Evolutionary conservation across 2,113 vertebrate species (phyloP), one percentile per base, ranked within the genome.

Genomic region (Etheostoma cragini): DNA sequence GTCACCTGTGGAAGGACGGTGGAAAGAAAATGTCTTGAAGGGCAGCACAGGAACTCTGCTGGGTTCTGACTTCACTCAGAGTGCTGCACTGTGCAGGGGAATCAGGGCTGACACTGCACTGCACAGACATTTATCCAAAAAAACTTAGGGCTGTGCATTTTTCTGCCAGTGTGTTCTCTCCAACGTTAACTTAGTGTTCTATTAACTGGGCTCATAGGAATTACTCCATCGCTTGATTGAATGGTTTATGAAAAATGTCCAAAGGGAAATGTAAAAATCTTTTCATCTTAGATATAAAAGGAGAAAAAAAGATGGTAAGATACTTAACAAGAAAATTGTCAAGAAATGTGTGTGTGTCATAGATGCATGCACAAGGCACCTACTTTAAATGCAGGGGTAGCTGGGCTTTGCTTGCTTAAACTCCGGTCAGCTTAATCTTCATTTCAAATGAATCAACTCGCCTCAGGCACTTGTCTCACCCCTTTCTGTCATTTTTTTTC

Each of bases 1-100:
- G 90, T 90, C 84, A 89, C 83, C 88, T 87, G 89, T 83, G 86
- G 75, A 89, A 81, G 82, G 86, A 88, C 80, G 1, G 22, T 3
- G n/a, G 80, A 50, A 53, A 64, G 60, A 56, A 85, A 72, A 82
- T 63, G 80, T 80, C 72, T 87, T 72, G 47, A 86, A 87, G 80
- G 87, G 81, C 69, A 82, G 74, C 65, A 16, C 22, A 33, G 79
- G 66, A 76, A 57, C 63, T 68, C 76, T 62, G 82, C 80, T 50
- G 74, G 64, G 38, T n/a, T 80, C 42, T 6, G 69, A 60, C 54
- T 81, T 66, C 6, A 21, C 35, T 19, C 26, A 3, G 72, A 79
- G 50, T 49, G 58, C 26, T 47, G 22, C n/a, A 2, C 62, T 49
- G 71, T 63, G 45, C 12, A 8, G 76, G 24, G 6, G 38, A 68